A percentile compares a stretch with the other conserved stretches of the same genome.
Conservation (phyloP, 1,140 invertebrate genomes). For the Drosophila albomicans region DNA sequence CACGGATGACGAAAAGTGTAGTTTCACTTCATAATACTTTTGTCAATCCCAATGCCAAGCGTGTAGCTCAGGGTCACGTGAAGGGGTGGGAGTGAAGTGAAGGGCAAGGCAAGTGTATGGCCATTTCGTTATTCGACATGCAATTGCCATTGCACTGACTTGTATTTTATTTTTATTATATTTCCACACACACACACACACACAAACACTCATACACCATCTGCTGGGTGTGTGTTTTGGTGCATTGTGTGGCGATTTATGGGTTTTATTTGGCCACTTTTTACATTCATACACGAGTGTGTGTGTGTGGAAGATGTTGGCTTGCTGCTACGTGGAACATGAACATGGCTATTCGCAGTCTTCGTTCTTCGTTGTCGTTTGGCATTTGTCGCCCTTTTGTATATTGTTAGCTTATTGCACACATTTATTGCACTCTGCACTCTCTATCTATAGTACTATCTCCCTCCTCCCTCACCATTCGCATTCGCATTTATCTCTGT, state of each 20-base stretch:
- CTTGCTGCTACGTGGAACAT: no score
- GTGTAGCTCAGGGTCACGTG: constrained; percentile 3
- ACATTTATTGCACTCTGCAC: constrained; percentile 58
- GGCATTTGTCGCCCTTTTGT: constrained; percentile 79
- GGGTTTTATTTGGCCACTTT: constrained; percentile 81
- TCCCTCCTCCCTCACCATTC: neutral
- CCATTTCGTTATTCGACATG: constrained; percentile 57
- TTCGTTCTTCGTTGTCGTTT: constrained; percentile 52
- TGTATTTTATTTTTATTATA: constrained; percentile 72
- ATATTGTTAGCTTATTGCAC: constrained; percentile 77
- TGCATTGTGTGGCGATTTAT: constrained; percentile 79
- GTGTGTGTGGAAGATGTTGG: constrained; percentile 21
- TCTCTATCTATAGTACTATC: constrained; percentile 5
- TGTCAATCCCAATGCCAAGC: constrained; percentile 35
- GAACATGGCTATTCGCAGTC: constrained; percentile 24
- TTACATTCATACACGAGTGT: constrained; percentile 48
- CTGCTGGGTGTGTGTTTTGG: constrained; percentile 32
- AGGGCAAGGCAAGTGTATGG: constrained; percentile 9
- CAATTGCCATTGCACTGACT: constrained; percentile 64
- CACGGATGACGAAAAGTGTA: constrained; percentile 26
- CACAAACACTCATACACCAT: constrained; percentile 4
- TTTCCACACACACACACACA: constrained; percentile 9
- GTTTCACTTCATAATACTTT: constrained; percentile 25
- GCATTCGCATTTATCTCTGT: neutral
- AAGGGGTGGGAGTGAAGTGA: no score